Evolutionary conservation across 1,140 invertebrate species (phyloP), one percentile per base, ranked within the genome.

Genomic region (Lordiphosa mommai): DNA sequence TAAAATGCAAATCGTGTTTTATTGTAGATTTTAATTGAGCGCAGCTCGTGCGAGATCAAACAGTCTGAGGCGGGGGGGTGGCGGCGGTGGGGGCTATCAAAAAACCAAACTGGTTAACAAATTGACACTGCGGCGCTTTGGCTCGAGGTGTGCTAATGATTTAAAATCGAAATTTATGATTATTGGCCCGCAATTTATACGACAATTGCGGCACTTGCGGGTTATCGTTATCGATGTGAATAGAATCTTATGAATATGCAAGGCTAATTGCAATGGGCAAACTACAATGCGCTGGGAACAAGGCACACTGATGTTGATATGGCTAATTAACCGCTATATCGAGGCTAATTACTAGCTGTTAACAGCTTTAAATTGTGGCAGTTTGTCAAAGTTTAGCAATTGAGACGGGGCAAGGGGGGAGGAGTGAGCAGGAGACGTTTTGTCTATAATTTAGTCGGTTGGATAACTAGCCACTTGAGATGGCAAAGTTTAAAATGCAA

Each of bases 1-100:
- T 84, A 72, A 84, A 84, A 84, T 84, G 77, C 77, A 84, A 84
- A 84, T 84, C 68, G 77, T 72, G 72, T 72, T 84, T 72, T 84
- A 84, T 77, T 84, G 68, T 72, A 50, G 72, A 84, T 65, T 70
- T 84, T 84, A 84, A 84, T 84, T 84, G 76, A 82, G 76, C 76
- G 46, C 66, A 61, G 50, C 57, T 67, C 58, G 57, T 51, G 56
- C 34, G 61, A 74, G 60, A 74, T 80, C 76, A 63, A 71, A 71
- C 44, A 53, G 43, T 16, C 29, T 23, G 3, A n/a, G 23, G 58
- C 10, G 29, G 14, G 1, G 50, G 41, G 20, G 9, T 41, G 33
- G 17, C 17, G 33, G 27, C n/a, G 34, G 47, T 12, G 10, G 32
- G n/a, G 14, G 55, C 38, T 20, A 33, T 13, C 9, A n/a, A 30